phyloP scores from a whole-genome alignment of 2,113 vertebrate species.

The Calyptomena viridis region DNA sequence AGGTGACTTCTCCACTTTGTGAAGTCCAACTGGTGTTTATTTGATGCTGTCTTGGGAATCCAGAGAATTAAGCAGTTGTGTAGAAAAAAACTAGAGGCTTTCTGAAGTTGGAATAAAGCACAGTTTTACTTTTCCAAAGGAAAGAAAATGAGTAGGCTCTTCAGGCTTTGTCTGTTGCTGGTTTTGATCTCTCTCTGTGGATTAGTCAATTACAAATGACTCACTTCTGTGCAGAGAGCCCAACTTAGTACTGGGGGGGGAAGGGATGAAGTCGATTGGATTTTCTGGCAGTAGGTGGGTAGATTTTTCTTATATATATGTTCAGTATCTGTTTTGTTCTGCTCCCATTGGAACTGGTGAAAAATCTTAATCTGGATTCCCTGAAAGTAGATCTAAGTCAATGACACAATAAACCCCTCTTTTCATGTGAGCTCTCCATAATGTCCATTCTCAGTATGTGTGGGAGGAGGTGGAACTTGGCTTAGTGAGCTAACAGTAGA shows the following conservation, averaged over 20 bases:
- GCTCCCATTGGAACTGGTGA: neutral
- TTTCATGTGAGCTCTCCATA: neutral
- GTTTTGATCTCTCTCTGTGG: neutral
- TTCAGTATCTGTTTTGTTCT: neutral
- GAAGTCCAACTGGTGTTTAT: neutral
- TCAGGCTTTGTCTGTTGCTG: neutral
- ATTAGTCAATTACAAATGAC: conserved; percentile 14
- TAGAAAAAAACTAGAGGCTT: neutral
- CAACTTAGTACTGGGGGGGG: neutral
- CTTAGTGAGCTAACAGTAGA: neutral
- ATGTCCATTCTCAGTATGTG: neutral
- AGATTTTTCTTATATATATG: neutral
- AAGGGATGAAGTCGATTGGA: neutral
- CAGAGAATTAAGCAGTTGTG: neutral
- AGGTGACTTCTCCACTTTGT: neutral
- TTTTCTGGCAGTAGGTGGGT: neutral
- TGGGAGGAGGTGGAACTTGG: neutral
- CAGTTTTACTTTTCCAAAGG: neutral
- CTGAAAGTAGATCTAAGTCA: neutral
- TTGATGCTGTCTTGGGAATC: neutral
- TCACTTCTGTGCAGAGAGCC: neutral
- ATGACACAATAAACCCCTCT: neutral
- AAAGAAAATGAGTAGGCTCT: neutral
- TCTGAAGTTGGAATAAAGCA: neutral
- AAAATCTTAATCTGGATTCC: neutral